Conservation (phyloP, 2,888 invertebrate genomes). For the Leptarthrus brevirostris region DNA sequence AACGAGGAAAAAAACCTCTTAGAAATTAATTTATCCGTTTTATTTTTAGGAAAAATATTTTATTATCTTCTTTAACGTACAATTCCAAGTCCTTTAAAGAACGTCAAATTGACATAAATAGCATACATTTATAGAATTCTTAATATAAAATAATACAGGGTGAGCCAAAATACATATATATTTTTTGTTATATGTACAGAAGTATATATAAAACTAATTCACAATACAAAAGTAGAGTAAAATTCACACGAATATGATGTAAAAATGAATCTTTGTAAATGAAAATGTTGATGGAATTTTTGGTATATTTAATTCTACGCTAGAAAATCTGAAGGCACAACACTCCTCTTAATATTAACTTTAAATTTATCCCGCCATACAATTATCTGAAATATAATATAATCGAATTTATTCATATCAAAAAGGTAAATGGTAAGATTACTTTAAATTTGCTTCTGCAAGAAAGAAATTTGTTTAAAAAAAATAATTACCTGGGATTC, state of each 20-base stretch:
- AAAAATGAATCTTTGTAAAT: background rate
- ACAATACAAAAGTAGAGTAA: conserved; percentile 23
- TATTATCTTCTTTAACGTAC: too few species aligned
- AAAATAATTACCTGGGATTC: conserved; percentile 71
- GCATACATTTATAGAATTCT: too few species aligned
- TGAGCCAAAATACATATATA: background rate
- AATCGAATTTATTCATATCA: too few species aligned
- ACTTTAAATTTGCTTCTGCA: too few species aligned
- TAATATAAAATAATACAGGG: too few species aligned
- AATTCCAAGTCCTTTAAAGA: too few species aligned
- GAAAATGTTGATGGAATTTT: conserved; percentile 25
- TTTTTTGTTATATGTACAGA: background rate
- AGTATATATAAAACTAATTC: conserved; percentile 24
- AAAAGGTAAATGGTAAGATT: too few species aligned
- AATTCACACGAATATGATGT: background rate
- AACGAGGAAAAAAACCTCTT: too few species aligned
- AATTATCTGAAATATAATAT: conserved; percentile 57
- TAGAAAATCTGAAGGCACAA: conserved; percentile 56
- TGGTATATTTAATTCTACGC: conserved; percentile 21
- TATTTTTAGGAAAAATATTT: too few species aligned
- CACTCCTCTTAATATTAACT: conserved; percentile 63
- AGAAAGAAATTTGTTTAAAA: too few species aligned
- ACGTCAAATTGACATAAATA: too few species aligned
- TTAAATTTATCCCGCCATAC: conserved; percentile 61
- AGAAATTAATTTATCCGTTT: too few species aligned